Evolutionary conservation across 2,888 invertebrate genomes (phyloP), one percentile per base, ranked within the genome.

Genomic region (Mythimna loreyi): DNA sequence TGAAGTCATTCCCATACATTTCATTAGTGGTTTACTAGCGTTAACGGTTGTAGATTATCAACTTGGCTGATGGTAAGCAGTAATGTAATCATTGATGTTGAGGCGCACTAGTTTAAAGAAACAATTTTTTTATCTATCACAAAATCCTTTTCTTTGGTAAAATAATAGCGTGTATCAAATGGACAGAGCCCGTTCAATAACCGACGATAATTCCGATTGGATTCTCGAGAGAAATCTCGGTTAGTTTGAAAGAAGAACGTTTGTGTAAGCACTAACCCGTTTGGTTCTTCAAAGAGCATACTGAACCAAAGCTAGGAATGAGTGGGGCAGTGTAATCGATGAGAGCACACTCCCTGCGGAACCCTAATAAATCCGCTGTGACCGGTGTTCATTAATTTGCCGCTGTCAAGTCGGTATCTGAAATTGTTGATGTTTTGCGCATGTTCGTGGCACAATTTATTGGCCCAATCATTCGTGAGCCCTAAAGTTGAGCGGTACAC

Each of bases 361-460:
- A 90, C 92, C 91, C 89, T 90, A 91, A 94, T 94, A 93, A 94
- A 94, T 94, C 91, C 87, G 82, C 87, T 83, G 88, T 88, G 91
- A 89, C 90, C 91, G 88, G 89, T 91, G 91, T 93, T 93, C 93
- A 94, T 94, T 93, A 93, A 94, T 94, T 93, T 89, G 86, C 87
- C 91, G 85, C 91, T 91, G 92, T 92, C 93, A 91, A 89, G 91
- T 89, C 88, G 87, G 89, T 92, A 93, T 93, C 93, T 93, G 89
- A 92, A 93, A 93, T 92, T 92, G 93, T 93, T 93, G 93, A 93
- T 94, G 94, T 94, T 94, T 93, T 93, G 93, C 90, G 87, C 90
- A 91, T 91, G 92, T 91, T 92, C 90, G 87, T 87, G 87, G 85
- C 88, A 86, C 83, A 90, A 94, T 93, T 92, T 93, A 93, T 93